A percentile compares a stretch with the other conserved stretches of the same genome.
phyloP scores from a whole-genome alignment of 2,797 vertebrate genomes.

The Anisognathus igniventris region DNA sequence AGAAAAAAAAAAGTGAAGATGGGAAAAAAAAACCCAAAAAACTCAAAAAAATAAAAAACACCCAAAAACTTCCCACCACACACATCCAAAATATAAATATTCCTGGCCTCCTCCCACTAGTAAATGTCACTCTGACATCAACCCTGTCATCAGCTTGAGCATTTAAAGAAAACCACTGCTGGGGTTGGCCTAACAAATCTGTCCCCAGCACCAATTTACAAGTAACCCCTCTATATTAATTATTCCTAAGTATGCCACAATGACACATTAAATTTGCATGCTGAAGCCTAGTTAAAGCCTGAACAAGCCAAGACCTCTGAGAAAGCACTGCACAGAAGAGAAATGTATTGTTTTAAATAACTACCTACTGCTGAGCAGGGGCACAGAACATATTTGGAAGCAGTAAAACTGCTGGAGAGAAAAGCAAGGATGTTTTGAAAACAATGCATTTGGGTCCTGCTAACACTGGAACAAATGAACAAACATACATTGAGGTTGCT shows the following conservation, averaged over 20 bases:
- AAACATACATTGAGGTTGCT: neutral
- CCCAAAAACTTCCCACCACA: neutral
- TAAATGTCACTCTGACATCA: constrained; percentile 49
- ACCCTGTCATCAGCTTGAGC: neutral
- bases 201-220: neutral
- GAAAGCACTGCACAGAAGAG: neutral
- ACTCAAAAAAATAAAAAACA: neutral
- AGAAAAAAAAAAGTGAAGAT: neutral
- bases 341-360: constrained; percentile 45
- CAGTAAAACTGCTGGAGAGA: neutral
- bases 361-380: constrained; percentile 39
- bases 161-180: neutral
- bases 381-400: constrained; percentile 6
- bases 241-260: constrained; percentile 8
- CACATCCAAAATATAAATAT: constrained; percentile 47
- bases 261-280: constrained; percentile 53
- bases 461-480: neutral
- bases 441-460: neutral
- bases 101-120: constrained; percentile 10
- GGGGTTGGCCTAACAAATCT: constrained; percentile 3
- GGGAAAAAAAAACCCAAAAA: fast-evolving
- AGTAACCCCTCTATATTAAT: constrained; percentile 23
- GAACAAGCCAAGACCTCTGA: constrained; percentile 9
- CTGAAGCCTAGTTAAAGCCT: constrained; percentile 20
- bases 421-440: neutral